phyloP scores from a whole-genome alignment of 2,888 invertebrate species.

The Syrista parreyssii region DNA sequence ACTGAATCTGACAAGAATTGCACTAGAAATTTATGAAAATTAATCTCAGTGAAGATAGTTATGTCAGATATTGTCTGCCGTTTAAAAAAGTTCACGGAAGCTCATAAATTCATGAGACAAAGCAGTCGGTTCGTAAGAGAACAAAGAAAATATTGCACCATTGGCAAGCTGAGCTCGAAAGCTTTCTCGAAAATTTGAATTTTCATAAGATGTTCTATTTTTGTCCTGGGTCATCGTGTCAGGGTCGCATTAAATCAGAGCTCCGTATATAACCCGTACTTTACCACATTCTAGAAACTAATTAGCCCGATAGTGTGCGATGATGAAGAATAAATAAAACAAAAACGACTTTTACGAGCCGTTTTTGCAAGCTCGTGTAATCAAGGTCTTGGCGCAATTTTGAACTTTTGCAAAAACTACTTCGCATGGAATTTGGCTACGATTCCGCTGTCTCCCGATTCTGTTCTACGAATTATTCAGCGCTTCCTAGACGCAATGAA shows the following conservation, averaged over 20 bases:
- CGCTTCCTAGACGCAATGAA: neutral
- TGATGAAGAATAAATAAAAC: neutral
- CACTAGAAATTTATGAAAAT: neutral
- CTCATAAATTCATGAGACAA: neutral
- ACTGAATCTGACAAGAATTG: neutral
- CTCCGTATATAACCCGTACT: neutral
- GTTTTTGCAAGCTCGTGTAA: neutral
- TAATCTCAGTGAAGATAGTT: neutral
- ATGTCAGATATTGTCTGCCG: neutral
- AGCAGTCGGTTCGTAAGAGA: neutral
- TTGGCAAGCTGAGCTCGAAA: neutral
- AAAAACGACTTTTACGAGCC: neutral
- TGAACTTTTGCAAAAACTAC: neutral
- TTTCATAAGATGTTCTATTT: conserved; percentile 35
- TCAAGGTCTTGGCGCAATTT: neutral
- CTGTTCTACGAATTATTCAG: neutral
- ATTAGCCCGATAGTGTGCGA: neutral
- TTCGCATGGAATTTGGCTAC: neutral
- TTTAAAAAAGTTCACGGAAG: neutral
- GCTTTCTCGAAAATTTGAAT: conserved; percentile 1
- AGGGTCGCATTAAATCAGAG: conserved; percentile 37
- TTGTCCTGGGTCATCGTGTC: conserved; percentile 51
- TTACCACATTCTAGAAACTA: neutral
- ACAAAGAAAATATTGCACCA: neutral
- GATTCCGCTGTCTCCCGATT: neutral